phyloP scores from a whole-genome alignment of 2,797 vertebrate species.

The Girardinus metallicus region DNA sequence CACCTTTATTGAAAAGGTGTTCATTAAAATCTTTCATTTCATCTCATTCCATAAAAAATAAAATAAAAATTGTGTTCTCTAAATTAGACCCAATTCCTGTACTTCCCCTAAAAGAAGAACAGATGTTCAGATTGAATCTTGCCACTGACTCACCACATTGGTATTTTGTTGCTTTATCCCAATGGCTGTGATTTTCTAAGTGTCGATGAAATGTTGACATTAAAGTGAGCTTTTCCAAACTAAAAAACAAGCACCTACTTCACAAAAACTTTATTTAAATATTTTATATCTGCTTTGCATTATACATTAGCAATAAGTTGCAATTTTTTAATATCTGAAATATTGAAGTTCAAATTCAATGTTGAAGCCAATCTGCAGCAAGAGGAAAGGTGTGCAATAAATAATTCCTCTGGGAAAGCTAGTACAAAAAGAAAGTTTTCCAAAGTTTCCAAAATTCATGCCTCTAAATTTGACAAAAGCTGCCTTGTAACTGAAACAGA shows the following conservation, averaged over 20 bases:
- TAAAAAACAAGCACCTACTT: not conserved
- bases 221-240: not conserved
- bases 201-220: not conserved
- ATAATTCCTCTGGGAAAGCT: not conserved
- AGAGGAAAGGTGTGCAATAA: not conserved
- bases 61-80: not conserved
- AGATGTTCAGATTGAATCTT: conserved; percentile 17
- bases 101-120: not conserved
- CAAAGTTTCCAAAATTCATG: not conserved
- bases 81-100: not conserved
- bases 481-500: not conserved
- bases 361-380: not conserved
- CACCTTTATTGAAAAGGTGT: not conserved
- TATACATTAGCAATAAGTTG: not conserved
- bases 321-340: not conserved
- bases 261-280: not conserved
- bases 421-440: not conserved
- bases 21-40: not conserved
- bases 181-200: not conserved
- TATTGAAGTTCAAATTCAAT: not conserved
- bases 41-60: not conserved
- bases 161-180: conserved; percentile 2
- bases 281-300: not conserved
- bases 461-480: conserved; percentile 8
- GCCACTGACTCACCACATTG: conserved; percentile 17